Conservation (phyloP, 2,113 vertebrate genomes). For the Megaptera novaeangliae region DNA sequence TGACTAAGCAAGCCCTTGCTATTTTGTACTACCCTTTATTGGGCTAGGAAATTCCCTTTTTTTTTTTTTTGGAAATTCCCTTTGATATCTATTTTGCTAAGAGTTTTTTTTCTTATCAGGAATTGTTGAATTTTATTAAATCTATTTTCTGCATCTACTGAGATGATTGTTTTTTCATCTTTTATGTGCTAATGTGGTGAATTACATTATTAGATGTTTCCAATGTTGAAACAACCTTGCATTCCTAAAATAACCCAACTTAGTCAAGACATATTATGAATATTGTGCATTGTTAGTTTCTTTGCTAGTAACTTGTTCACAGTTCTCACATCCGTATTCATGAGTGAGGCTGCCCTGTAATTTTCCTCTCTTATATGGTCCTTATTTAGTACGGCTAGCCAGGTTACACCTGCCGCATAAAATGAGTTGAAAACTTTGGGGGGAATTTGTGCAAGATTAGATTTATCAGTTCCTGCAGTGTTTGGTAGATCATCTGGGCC, state of each 20-base stretch:
- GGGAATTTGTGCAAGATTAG: background rate
- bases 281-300: background rate
- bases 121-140: slow-evolving; percentile 16
- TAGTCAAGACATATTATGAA: background rate
- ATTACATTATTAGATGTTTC: slow-evolving; percentile 21
- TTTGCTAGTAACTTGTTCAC: background rate
- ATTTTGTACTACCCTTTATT: background rate
- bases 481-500: background rate
- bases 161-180: background rate
- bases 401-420: background rate
- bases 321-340: background rate
- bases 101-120: background rate
- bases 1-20: background rate
- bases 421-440: background rate
- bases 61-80: background rate
- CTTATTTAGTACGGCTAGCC: background rate
- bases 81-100: background rate
- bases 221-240: slow-evolving; percentile 12
- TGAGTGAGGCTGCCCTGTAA: background rate
- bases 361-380: slow-evolving; percentile 3
- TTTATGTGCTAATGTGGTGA: slow-evolving; percentile 27
- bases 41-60: background rate
- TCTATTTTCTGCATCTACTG: background rate
- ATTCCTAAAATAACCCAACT: slow-evolving; percentile 38
- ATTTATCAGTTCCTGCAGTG: background rate